These are phyloP conservation scores for Tonatia bakeri DNA, from an alignment of 2,113 vertebrate species.

Conservation along the genomic window DNA sequence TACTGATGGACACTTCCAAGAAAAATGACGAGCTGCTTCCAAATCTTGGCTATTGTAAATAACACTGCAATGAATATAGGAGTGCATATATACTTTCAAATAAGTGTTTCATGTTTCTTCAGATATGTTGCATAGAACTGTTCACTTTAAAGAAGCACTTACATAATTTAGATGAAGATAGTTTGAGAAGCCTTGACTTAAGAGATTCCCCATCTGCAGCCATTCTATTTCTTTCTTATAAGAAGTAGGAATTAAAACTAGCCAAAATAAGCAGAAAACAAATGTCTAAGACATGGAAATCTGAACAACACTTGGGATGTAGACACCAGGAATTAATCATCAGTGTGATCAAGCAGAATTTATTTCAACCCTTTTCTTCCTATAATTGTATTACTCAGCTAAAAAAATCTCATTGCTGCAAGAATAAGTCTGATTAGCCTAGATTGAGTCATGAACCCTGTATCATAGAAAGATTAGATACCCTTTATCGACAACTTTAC, in stretches of 20 bases:
- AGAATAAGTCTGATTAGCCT: not conserved
- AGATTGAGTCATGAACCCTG: not conserved
- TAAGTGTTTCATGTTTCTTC: not conserved
- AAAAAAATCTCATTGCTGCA: not conserved
- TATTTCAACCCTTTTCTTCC: not conserved
- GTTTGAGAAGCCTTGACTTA: not conserved
- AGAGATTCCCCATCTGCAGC: not conserved
- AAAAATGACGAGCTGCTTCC: not conserved
- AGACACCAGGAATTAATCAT: not conserved
- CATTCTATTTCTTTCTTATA: not conserved
- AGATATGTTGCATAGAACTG: not conserved
- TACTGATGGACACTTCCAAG: not conserved
- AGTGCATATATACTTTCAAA: not conserved
- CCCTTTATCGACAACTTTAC: not conserved
- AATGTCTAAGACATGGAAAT: not conserved
- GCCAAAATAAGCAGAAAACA: not conserved
- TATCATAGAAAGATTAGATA: not conserved
- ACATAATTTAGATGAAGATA: not conserved
- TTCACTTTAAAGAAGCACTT: not conserved
- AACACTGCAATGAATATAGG: not conserved
- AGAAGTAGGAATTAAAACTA: not conserved
- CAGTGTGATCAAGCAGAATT: not conserved
- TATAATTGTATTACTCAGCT: not conserved
- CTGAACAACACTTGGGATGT: not conserved
- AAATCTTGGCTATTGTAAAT: not conserved